These are phyloP conservation scores for Sphyrna mokarran DNA, from an alignment of 2,113 vertebrate species.

Conservation along the genomic window DNA sequence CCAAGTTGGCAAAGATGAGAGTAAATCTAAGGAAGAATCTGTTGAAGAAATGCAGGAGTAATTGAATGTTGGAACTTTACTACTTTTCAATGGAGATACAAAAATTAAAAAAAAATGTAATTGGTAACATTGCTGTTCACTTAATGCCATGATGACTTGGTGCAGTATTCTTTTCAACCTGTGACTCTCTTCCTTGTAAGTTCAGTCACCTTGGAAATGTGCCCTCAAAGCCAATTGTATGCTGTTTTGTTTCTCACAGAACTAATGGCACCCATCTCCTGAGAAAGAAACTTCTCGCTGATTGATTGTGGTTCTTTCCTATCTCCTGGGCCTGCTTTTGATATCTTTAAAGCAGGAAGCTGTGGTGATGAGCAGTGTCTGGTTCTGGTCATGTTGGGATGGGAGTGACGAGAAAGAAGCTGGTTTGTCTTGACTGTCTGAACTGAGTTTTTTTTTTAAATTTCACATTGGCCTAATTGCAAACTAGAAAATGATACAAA, in stretches of 20 bases:
- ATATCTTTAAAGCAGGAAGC: not conserved
- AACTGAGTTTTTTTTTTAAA: not conserved
- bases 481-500: not conserved
- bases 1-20: constrained; percentile 88
- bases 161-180: not conserved
- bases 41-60: constrained; percentile 90
- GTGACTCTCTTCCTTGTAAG: not conserved
- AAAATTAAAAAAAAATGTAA: constrained; percentile 39
- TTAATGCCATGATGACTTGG: not conserved
- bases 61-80: constrained; percentile 44
- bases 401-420: not conserved
- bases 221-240: not conserved
- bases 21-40: constrained; percentile 94
- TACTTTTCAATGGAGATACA: constrained; percentile 60
- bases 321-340: not conserved
- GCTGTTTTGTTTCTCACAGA: not conserved
- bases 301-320: not conserved
- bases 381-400: not conserved
- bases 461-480: not conserved
- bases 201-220: not conserved
- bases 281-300: not conserved
- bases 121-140: not conserved
- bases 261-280: not conserved
- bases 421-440: not conserved
- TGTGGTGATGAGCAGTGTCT: not conserved